Conservation (phyloP, 2,888 invertebrate species). For the Drosophila algonquin region DNA sequence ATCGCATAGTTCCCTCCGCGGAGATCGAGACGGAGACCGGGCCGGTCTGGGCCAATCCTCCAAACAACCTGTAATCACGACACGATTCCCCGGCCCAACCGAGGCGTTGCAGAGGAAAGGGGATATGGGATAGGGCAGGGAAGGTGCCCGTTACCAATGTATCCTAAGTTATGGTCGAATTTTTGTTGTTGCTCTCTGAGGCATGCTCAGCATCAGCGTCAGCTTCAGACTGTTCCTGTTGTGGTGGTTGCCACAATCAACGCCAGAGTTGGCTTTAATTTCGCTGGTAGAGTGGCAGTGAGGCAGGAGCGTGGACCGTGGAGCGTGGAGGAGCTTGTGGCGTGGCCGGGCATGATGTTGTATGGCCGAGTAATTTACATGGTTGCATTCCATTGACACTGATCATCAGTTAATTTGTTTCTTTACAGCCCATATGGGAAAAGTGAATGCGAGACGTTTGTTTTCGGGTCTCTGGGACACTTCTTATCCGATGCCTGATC, state of each 20-base stretch:
- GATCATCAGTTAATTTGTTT: constrained; percentile 82
- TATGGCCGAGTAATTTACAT: constrained; percentile 72
- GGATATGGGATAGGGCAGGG: background rate
- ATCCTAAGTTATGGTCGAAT: constrained; percentile 44
- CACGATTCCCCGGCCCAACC: constrained; percentile 51
- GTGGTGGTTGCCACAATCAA: background rate
- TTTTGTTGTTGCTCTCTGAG: too few relatives aligned
- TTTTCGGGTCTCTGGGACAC: constrained; percentile 81
- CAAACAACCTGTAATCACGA: constrained; percentile 80
- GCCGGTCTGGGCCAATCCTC: constrained; percentile 33
- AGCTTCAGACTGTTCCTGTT: background rate
- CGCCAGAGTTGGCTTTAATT: constrained; percentile 39
- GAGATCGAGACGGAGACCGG: background rate
- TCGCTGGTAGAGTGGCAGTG: constrained; percentile 30
- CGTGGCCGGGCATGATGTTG: constrained; percentile 1
- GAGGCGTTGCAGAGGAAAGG: too few relatives aligned
- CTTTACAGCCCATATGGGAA: constrained; percentile 69
- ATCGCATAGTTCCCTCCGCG: constrained; percentile 63
- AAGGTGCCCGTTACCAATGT: constrained; percentile 11
- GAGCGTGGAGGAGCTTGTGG: constrained; percentile 18
- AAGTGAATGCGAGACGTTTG: constrained; percentile 81
- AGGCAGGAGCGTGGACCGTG: constrained; percentile 12
- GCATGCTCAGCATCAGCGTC: too few relatives aligned
- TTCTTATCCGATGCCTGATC: constrained; percentile 70
- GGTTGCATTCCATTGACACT: constrained; percentile 83